phyloP scores from a whole-genome alignment of 1,140 invertebrate species.

The Drosophila leontia region DNA sequence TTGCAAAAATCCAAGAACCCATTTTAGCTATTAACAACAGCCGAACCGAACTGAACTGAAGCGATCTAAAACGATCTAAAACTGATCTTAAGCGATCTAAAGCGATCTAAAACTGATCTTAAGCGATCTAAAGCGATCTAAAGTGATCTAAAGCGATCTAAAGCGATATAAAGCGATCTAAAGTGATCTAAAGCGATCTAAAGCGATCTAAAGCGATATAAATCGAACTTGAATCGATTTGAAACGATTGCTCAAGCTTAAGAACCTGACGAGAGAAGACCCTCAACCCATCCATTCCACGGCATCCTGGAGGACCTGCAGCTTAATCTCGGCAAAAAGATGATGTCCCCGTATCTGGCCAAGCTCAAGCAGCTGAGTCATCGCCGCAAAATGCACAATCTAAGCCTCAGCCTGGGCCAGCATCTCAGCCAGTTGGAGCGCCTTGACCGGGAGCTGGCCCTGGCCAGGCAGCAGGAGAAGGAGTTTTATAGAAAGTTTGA shows the following conservation, averaged over 20 bases:
- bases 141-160: too few relatives aligned
- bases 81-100: not conserved
- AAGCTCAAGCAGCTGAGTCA: constrained; percentile 21
- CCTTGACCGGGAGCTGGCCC: constrained; percentile 6
- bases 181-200: not conserved
- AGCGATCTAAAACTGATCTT: not conserved
- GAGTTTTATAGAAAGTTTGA: not conserved
- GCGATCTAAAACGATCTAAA: not conserved
- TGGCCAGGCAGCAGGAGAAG: not conserved
- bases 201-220: not conserved
- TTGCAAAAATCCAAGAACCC: not conserved
- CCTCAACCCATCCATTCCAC: not conserved
- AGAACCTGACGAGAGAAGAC: not conserved
- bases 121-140: not conserved
- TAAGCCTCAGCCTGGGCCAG: constrained; percentile 13
- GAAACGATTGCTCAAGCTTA: not conserved
- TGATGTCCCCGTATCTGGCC: constrained; percentile 7
- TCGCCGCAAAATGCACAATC: not conserved
- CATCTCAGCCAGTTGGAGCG: constrained; percentile 7
- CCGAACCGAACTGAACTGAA: not conserved
- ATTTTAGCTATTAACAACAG: constrained; percentile 1
- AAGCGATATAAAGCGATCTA: too few relatives aligned
- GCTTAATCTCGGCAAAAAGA: not conserved
- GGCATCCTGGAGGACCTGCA: constrained; percentile 2
- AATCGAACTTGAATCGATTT: not conserved